Evolutionary conservation across 2,888 invertebrate genomes (phyloP).

Genomic region (Lordiphosa fenestrarum): DNA sequence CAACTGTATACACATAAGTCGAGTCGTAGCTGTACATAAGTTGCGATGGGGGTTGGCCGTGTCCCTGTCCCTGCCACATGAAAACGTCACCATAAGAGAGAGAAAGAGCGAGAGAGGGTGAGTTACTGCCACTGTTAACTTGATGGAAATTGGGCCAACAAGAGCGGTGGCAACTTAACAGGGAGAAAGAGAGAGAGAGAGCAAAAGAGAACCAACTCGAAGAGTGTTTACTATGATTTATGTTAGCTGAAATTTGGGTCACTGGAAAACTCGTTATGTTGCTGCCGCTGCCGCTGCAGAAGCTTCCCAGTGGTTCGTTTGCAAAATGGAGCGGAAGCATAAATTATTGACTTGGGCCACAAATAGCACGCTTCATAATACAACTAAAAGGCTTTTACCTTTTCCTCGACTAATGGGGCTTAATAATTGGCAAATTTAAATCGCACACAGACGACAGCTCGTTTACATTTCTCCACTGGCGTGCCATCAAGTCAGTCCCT

Average conservation of each 20-base stretch:
- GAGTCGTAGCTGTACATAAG: constrained; percentile 12
- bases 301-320: constrained; percentile 5
- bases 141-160: constrained; percentile 55
- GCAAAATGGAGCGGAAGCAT: constrained; percentile 45
- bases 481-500: constrained; percentile 20
- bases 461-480: constrained; percentile 29
- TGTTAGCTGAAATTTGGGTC: constrained; percentile 51
- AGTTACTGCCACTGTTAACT: constrained; percentile 37
- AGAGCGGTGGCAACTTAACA: constrained; percentile 56
- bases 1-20: constrained; percentile 59
- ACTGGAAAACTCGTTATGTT: constrained; percentile 53
- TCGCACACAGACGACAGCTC: constrained; percentile 50
- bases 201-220: not conserved
- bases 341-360: constrained; percentile 59
- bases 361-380: constrained; percentile 53
- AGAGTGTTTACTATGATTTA: constrained; percentile 53
- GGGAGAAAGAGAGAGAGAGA: constrained; percentile 27
- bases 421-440: constrained; percentile 42
- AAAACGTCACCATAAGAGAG: constrained; percentile 39
- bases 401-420: constrained; percentile 43
- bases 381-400: constrained; percentile 22
- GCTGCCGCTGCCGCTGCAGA: constrained; percentile 7
- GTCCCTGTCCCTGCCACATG: constrained; percentile 37
- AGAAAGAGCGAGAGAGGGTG: not conserved
- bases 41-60: constrained; percentile 42